Conservation (phyloP, 2,888 invertebrate genomes). For the Perizoma flavofasciatum region DNA sequence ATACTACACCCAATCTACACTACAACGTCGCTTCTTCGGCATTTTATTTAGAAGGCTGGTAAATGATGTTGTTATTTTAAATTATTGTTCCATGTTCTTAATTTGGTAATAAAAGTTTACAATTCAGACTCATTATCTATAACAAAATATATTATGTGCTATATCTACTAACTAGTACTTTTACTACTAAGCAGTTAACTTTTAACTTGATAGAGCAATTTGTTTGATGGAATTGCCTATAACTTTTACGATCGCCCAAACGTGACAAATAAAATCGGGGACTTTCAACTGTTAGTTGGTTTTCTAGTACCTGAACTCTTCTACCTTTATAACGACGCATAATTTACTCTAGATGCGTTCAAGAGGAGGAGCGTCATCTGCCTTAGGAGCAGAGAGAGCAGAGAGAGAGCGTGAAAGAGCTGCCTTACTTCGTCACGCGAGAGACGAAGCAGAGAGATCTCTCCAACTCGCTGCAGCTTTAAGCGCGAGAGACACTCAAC, state of each 20-base stretch:
- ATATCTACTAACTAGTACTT: too few relatives aligned
- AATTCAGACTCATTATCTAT: too few relatives aligned
- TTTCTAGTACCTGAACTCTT: too few relatives aligned
- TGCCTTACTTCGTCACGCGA: constrained; percentile 93
- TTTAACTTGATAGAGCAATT: constrained; percentile 6
- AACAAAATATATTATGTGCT: too few relatives aligned
- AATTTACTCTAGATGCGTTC: constrained; percentile 78
- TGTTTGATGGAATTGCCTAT: constrained; percentile 2
- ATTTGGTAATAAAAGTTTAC: too few relatives aligned
- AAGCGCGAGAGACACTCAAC: constrained; percentile 92
- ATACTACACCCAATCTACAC: too few relatives aligned
- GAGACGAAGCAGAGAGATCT: constrained; percentile 95
- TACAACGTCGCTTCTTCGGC: too few relatives aligned
- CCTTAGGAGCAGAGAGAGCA: constrained; percentile 80
- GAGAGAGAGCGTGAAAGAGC: constrained; percentile 95
- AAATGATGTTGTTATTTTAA: too few relatives aligned
- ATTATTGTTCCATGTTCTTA: too few relatives aligned
- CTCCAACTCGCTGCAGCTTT: constrained; percentile 94
- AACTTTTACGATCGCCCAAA: constrained; percentile 14
- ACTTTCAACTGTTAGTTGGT: too few relatives aligned
- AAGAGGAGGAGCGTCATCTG: constrained; percentile 92
- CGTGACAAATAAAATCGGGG: constrained; percentile 2
- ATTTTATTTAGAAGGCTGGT: too few relatives aligned
- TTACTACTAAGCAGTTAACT: not conserved
- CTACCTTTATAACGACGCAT: too few relatives aligned